Percentiles rank a stretch among this genome's conserved stretches.
Evolutionary conservation across 2,888 invertebrate genomes (phyloP).

Genomic region (Aricia artaxerxes): DNA sequence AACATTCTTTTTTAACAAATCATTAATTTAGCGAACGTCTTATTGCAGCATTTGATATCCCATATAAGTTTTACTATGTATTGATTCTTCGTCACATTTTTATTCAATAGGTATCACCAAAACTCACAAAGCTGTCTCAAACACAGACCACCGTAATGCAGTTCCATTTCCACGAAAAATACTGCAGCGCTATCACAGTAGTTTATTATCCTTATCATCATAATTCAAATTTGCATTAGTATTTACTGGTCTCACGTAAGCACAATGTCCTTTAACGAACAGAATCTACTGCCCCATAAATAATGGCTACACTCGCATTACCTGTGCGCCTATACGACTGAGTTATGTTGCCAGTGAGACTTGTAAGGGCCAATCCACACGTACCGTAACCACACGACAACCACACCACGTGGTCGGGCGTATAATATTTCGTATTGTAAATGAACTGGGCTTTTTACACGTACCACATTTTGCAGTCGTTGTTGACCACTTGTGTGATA

Average conservation of each 20-base stretch:
- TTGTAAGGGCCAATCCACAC: no score
- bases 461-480: no score
- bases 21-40: no score
- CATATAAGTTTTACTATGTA: no score
- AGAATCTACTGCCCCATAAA: conserved; percentile 49
- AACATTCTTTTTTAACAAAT: no score
- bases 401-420: no score
- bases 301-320: conserved; percentile 42
- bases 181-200: conserved; percentile 16
- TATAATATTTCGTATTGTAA: no score
- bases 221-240: conserved; percentile 36
- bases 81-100: neutral
- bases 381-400: no score
- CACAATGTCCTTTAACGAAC: conserved; percentile 42
- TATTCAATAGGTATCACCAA: neutral
- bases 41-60: no score
- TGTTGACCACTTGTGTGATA: no score
- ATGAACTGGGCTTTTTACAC: no score
- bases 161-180: neutral
- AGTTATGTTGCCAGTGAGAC: conserved; percentile 27
- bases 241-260: conserved; percentile 33
- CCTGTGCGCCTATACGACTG: conserved; percentile 25
- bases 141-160: neutral
- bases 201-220: conserved; percentile 27
- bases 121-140: neutral